Evolutionary conservation across 2,797 vertebrate species (phyloP), one percentile per base, ranked within the genome.

Genomic region (Sylvilagus floridanus): DNA sequence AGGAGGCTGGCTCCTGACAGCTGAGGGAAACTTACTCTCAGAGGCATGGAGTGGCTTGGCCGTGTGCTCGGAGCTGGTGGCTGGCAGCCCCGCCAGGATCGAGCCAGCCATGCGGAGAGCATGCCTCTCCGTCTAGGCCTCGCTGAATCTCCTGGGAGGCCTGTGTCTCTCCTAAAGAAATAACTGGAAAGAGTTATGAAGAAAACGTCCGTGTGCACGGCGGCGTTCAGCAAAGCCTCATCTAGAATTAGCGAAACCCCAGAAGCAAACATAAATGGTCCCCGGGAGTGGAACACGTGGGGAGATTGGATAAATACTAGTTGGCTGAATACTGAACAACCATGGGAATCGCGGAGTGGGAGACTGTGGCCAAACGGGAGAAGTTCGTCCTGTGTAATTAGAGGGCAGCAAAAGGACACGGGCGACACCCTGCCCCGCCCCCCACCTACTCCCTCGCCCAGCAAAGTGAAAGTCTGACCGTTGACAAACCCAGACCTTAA

Each of bases 401-500:
- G 14, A 50, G 22, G 9, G 66, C 47, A 93, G 75, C 54, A 87
- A 71, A 86, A 65, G 7, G 26, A 79, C 71, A 26, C 30, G 28
- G 63, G 71, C 66, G 12, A 37, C 4, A 69, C n/a, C 50, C 65
- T 37, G 1, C 35, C 14, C 4, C 1, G 37, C 50, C 26, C 12
- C 11, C 35, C 7, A 3, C 0, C 68, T 4, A n/a, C 26, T 71
- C 4, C 3, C 9, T 28, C 7, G 4, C 30, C 26, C 42, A 14
- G 50, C 84, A 87, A 89, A 89, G 42, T 37, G 66, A 76, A 86
- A 93, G 65, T 30, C 85, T 60, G 30, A 17, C 50, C 63, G 91
- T 16, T 60, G 21, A 76, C 79, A 76, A 94, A 13, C 42, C 68
- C 35, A 57, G 81, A 87, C 91, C 47, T 42, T 95, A 75, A 69